These are phyloP conservation scores for Agonopterix heracliana DNA, from an alignment of 2,888 invertebrate genomes.

Conservation along the genomic window DNA sequence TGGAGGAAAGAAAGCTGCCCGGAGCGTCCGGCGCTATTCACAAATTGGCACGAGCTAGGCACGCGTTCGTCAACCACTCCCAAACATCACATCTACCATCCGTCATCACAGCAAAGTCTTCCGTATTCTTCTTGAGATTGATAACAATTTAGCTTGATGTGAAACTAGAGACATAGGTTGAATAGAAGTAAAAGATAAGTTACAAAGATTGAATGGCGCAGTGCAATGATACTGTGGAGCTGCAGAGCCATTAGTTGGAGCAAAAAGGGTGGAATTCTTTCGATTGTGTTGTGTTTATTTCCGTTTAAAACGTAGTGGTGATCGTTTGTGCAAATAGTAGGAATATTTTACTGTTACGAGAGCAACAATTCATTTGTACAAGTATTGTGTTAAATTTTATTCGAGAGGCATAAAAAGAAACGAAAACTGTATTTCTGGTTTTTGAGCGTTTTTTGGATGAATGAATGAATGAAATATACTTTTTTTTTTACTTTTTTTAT, in stretches of 20 bases:
- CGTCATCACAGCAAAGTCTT: not conserved
- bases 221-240: conserved; percentile 52
- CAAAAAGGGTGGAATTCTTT: conserved; percentile 57
- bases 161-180: conserved; percentile 13
- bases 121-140: not conserved
- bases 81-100: conserved; percentile 26
- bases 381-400: not conserved
- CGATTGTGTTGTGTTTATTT: conserved; percentile 44
- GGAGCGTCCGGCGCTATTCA: conserved; percentile 69
- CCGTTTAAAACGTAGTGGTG: conserved; percentile 15
- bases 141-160: conserved; percentile 17
- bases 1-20: conserved; percentile 71
- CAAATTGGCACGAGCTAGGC: conserved; percentile 74
- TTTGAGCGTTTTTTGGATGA: too few species aligned
- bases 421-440: too few species aligned
- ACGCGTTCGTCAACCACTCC: conserved; percentile 41
- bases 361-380: not conserved
- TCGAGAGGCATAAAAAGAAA: too few species aligned
- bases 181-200: conserved; percentile 27
- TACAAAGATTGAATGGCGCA: conserved; percentile 65
- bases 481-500: too few species aligned
- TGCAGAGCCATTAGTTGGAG: conserved; percentile 45
- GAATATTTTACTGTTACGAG: too few species aligned
- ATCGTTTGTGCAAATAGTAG: not conserved
- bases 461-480: too few species aligned